These are phyloP conservation scores for Asarcornis scutulata DNA, from an alignment of 2,113 vertebrate genomes.

Conservation along the genomic window DNA sequence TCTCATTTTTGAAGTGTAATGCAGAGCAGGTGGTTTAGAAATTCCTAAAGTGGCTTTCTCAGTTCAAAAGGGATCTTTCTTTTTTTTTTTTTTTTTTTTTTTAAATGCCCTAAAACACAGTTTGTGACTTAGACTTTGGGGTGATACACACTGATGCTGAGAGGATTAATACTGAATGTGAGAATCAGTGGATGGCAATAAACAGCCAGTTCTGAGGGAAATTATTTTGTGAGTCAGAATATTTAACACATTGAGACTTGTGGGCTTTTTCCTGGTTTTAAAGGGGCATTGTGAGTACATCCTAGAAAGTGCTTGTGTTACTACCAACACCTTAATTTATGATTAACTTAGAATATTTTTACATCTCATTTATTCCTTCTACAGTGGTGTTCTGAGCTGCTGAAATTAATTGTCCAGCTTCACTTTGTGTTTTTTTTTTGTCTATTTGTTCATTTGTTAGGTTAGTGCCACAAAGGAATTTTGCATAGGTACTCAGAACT, in stretches of 20 bases:
- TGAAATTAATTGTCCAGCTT: not conserved
- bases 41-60: not conserved
- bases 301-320: slow-evolving; percentile 5
- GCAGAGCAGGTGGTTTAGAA: not conserved
- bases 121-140: not conserved
- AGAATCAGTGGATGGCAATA: not conserved
- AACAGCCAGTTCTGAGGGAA: not conserved
- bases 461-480: not conserved
- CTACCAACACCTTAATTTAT: slow-evolving; percentile 40
- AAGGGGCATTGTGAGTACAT: not conserved
- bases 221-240: slow-evolving; percentile 26
- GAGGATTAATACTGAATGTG: not conserved
- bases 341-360: slow-evolving; percentile 56
- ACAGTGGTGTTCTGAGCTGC: not conserved
- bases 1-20: not conserved
- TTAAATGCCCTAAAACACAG: not conserved
- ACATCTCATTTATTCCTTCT: slow-evolving; percentile 39
- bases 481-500: not conserved
- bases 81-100: not conserved
- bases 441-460: not conserved
- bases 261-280: slow-evolving; percentile 21
- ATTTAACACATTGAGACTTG: slow-evolving; percentile 10
- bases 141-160: not conserved
- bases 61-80: not conserved
- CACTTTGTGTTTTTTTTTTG: not conserved